Percentiles rank a stretch among this genome's conserved stretches.
Evolutionary conservation across 2,888 invertebrate genomes (phyloP).

Genomic region (Lasioglossum villosulum): DNA sequence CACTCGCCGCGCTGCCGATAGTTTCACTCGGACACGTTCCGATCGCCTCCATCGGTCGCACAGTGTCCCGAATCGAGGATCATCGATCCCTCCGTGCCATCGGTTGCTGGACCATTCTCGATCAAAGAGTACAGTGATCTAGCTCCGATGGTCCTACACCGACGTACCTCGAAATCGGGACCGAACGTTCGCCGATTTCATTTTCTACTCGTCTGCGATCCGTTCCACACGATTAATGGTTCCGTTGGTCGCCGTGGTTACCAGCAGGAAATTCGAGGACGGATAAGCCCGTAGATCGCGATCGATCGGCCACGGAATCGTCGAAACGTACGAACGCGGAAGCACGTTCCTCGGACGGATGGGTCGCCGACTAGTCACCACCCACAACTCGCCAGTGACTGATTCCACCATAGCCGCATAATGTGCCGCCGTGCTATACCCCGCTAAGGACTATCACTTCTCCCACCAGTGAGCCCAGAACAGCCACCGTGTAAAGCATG

Average conservation of each 20-base stretch:
- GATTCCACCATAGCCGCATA: conserved; percentile 82
- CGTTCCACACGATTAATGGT: not conserved
- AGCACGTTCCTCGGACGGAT: conserved; percentile 63
- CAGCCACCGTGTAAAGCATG: conserved; percentile 78
- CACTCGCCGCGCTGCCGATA: conserved; percentile 23
- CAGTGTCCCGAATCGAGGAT: not conserved
- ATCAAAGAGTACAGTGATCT: not conserved
- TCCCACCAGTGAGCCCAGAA: conserved; percentile 80
- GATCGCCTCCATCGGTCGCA: conserved; percentile 1
- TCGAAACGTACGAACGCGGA: conserved; percentile 54
- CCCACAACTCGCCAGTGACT: conserved; percentile 84
- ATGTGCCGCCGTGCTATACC: conserved; percentile 80
- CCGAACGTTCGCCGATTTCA: not conserved
- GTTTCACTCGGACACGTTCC: conserved; percentile 33
- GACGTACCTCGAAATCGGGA: not conserved
- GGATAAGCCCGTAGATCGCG: conserved; percentile 41
- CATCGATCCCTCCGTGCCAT: not conserved
- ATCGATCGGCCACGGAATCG: conserved; percentile 49
- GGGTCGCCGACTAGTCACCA: conserved; percentile 80
- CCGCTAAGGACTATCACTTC: conserved; percentile 83
- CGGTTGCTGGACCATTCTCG: not conserved
- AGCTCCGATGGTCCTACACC: not conserved
- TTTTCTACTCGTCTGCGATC: not conserved
- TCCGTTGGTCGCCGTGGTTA: not conserved
- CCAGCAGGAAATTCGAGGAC: not conserved